Evolutionary conservation across 1,140 invertebrate genomes (phyloP).

Genomic region (Aphis craccivora): DNA sequence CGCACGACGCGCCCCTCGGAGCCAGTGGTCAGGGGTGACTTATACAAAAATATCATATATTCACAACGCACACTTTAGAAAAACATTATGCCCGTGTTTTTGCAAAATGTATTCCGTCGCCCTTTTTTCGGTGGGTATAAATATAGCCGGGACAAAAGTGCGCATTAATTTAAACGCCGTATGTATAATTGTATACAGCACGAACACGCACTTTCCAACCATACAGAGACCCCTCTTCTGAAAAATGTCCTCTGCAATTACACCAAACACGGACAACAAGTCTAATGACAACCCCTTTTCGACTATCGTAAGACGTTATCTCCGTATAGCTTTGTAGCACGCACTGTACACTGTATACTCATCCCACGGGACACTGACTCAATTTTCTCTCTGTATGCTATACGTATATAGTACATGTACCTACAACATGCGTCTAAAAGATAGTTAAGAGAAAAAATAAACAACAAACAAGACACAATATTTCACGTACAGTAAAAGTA

Average conservation of each 20-base stretch:
- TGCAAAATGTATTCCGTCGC: slow-evolving; percentile 41
- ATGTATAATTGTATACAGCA: not conserved
- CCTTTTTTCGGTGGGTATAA: slow-evolving; percentile 11
- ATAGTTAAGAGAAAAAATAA: not conserved
- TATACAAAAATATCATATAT: slow-evolving; percentile 49
- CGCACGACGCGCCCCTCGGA: not conserved
- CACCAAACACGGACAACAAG: not conserved
- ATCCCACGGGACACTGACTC: not conserved
- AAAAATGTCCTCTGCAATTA: slow-evolving; percentile 27
- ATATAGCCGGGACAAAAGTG: slow-evolving; percentile 32
- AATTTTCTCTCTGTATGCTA: not conserved
- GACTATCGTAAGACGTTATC: not conserved
- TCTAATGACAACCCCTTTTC: slow-evolving; percentile 8
- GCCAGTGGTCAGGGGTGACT: not conserved
- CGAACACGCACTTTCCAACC: not conserved
- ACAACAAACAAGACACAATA: not conserved
- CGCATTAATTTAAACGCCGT: slow-evolving; percentile 11
- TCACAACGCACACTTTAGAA: slow-evolving; percentile 45
- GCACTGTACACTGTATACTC: not conserved
- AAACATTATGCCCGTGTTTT: slow-evolving; percentile 47
- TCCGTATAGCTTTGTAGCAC: not conserved
- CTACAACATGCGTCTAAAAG: not conserved
- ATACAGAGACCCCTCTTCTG: not conserved
- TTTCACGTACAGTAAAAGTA: not conserved
- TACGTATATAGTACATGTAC: not conserved